Base-by-base conservation (phyloP, 2,113 vertebrate genomes). In the Puntigrus tetrazona region DNA sequence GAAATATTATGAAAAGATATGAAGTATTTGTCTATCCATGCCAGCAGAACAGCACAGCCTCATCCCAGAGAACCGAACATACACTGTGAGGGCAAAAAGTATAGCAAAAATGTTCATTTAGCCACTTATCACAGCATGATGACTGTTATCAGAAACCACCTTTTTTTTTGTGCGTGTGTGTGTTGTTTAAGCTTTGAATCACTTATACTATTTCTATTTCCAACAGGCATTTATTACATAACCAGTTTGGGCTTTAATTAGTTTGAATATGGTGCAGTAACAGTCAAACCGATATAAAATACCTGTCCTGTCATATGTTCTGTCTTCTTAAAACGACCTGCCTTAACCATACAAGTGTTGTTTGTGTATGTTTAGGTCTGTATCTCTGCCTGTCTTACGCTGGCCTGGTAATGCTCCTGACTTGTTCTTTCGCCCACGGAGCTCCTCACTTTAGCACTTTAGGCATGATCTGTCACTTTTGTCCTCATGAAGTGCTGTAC, bases 61-160 rank as follows among this genome's bases (percentile, higher is more conserved):
- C 69, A 73, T 72, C 69, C 38, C 7, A 14, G 16, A 50, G 73
- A 50, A 47, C 41, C 36, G 2, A 38, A 78, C 13, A 18, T 29
- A 80, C 38, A 65, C 41, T 67, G 59, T 80, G 41, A 80, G 41
- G 41, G 29, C 57, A 65, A 47, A 65, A 47, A 63, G 22, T 43
- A 47, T 31, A 80, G 59, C 50, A n/a, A 38, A 78, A 36, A 16
- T 11, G 0, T n/a, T 34, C 27, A 43, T 78, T 63, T 80, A 29
- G 77, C n/a, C 25, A 65, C 25, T 29, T 2, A 20, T 80, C 18
- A 29, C 13, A 79, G 77, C 77, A 80, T 43, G 34, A 59, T 59
- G 57, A 65, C 57, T 65, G 16, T 79, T 79, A 65, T 55, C 9
- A 45, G n/a, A 79, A 79, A 61, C 52, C 3, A n/a, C 22, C 22